Evolutionary conservation across 2,888 invertebrate species (phyloP).

Genomic region (Cataglyphis albicans): DNA sequence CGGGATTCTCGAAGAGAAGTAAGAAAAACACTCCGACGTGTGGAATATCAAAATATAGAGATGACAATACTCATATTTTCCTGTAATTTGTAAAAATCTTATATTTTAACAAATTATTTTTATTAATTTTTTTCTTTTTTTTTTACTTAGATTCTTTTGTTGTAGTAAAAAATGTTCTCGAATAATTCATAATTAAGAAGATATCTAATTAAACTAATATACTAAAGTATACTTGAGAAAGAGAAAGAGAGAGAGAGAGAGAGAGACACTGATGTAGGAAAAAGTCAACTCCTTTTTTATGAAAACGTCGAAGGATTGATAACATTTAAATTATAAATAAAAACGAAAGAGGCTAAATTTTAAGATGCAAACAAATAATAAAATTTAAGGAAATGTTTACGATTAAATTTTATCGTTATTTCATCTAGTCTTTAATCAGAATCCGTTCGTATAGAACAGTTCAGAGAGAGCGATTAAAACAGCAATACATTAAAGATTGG

Average conservation of each 20-base stretch:
- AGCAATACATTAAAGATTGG: slow-evolving; percentile 60
- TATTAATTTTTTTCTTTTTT: background rate
- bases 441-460: background rate
- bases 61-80: slow-evolving; percentile 54
- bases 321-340: background rate
- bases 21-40: slow-evolving; percentile 58
- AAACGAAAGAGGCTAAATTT: background rate
- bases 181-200: background rate
- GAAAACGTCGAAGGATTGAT: background rate
- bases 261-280: background rate
- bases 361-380: background rate
- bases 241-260: too few relatives aligned
- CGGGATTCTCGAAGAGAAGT: slow-evolving; percentile 47
- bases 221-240: background rate
- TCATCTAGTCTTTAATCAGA: slow-evolving; percentile 37
- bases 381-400: background rate
- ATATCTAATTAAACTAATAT: background rate
- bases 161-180: background rate
- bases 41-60: slow-evolving; percentile 69
- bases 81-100: slow-evolving; percentile 43
- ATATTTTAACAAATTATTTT: slow-evolving; percentile 22
- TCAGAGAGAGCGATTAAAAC: background rate
- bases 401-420: too few relatives aligned
- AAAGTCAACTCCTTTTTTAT: background rate
- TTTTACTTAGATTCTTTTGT: background rate